Base-by-base conservation (phyloP, 1,140 invertebrate genomes). In the Microvelia longipes region DNA sequence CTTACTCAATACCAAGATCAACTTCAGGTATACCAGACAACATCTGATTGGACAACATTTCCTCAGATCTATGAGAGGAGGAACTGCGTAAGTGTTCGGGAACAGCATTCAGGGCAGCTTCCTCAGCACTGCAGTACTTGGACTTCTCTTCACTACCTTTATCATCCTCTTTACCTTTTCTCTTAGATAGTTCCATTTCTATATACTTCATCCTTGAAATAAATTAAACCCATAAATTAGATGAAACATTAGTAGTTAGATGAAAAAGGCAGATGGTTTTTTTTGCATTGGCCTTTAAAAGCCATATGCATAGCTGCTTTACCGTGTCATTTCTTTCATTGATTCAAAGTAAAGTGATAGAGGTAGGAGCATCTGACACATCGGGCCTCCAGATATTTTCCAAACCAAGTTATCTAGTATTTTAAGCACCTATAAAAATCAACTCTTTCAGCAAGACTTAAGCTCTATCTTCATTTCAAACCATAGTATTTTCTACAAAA, bases 11-110 rank as follows among this genome's bases (percentile, higher is more conserved):
- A 50, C 98, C 98, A 62, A 99, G 83, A 83, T 99, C 97, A 1
- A 99, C 92, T 85, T 99, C 98, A n/a, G 98, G 98, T 73, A 99
- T 99, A 69, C 98, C 98, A 78, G 93, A 97, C 1, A 99, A 82
- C 97, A 99, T 99, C 84, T 99, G 97, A 85, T 98, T 98, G 2
- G 96, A 98, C 73, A 99, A 87, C 93, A 99, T 98, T 82, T 99
- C 98, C 81, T 99, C 96, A 63, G 83, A 87, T 71, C 83, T 84
- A 71, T 93, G 91, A 1, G 87, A 84, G 13, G 90, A 90, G 19
- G 90, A 91, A 73, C 87, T 86, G 75, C 88, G 82, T 66, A 98
- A 82, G 80, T 97, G 90, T 76, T 94, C 90, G 15, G 95, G 95
- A 25, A 94, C 83, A 15, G 92, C 88, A 74, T 87, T 84, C 26